Base-by-base conservation (phyloP, 2,888 invertebrate species). In the Mythimna vitellina region DNA sequence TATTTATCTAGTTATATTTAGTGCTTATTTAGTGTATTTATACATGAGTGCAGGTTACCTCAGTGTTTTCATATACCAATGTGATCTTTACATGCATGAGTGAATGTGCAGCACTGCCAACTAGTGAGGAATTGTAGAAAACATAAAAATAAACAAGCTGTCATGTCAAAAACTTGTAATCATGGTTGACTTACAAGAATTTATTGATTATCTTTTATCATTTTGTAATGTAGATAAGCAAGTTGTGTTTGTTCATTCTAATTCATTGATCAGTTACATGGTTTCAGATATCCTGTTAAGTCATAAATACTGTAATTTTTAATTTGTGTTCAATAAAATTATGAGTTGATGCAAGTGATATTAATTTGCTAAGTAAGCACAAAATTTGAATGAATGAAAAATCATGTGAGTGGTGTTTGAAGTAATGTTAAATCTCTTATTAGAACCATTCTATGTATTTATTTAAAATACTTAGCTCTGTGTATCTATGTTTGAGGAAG, bases 131-230 rank as follows among this genome's bases (percentile, higher is more conserved):
- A 58, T 57, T 22, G 10, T 57, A 64, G 38, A 68, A 81, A 67
- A 62, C 58, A 72, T 56, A 49, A 65, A 79, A 76, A 82, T 73
- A 82, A 82, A 84, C 76, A 85, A 76, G 10, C 57, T 69, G 63
- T 72, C 72, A 77, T 66, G 67, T 79, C 68, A 70, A 72, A 70
- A 64, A 72, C 56, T 70, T 70, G 49, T 74, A 46, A 69, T 73
- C 54, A 54, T 60, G 22, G 17, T 63, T 60, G 49, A 79, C 66
- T 73, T 65, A 70, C 9, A 76, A 65, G 61, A 78, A 65, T 78
- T 35, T 62, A 78, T 78, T 65, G 76, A 78, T 78, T 76, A 72
- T 78, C 51, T 62, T 78, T 76, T 76, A 78, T 76, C 78, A 65
- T 56, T 51, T 4, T 65, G 72, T 61, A 56, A 56, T 57, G 25